Evolutionary conservation across 1,140 invertebrate genomes (phyloP).

Genomic region (Sycophaga agraensis): DNA sequence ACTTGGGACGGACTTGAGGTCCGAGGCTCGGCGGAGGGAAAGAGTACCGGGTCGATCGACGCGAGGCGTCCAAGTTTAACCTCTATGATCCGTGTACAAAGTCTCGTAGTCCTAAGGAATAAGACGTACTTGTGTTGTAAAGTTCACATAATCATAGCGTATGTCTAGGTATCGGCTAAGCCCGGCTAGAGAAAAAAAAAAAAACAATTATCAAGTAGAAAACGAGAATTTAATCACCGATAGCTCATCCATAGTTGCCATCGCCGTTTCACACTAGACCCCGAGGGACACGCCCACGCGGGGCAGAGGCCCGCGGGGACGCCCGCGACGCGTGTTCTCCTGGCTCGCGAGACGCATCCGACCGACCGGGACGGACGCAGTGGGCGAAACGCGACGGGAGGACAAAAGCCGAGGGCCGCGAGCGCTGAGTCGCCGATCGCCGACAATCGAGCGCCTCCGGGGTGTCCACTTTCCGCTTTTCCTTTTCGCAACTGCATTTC

Average conservation of each 20-base stretch:
- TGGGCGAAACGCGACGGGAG: no score
- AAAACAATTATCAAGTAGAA: constrained; percentile 44
- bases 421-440: no score
- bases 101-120: constrained; percentile 52
- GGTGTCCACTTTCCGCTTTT: no score
- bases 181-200: constrained; percentile 36
- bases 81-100: constrained; percentile 58
- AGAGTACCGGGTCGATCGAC: constrained; percentile 18
- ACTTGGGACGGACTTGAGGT: constrained; percentile 2
- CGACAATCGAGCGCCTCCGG: no score
- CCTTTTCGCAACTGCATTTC: no score
- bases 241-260: constrained; percentile 53
- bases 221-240: constrained; percentile 55
- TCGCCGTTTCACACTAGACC: constrained; percentile 45
- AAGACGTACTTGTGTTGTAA: constrained; percentile 56
- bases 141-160: constrained; percentile 58
- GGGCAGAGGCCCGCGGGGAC: no score
- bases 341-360: no score
- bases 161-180: constrained; percentile 51
- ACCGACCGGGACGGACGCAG: no score
- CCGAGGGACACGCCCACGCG: no score
- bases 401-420: no score
- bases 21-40: constrained; percentile 10
- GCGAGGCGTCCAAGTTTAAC: constrained; percentile 29
- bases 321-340: no score